Evolutionary conservation across 2,113 vertebrate species (phyloP), one percentile per base, ranked within the genome.

Genomic region (Oryzias javanicus): DNA sequence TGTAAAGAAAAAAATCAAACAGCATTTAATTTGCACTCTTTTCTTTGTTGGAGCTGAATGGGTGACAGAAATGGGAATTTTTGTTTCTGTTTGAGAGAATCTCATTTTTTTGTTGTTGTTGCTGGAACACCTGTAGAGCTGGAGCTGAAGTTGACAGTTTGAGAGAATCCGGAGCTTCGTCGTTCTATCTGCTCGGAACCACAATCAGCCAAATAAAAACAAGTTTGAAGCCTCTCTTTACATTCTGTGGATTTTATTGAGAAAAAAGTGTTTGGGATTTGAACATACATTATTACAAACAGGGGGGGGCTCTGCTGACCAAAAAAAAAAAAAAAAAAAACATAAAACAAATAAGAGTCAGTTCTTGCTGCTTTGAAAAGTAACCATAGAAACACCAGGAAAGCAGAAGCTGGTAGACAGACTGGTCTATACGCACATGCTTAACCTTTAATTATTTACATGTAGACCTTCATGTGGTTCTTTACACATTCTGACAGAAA

Each of bases 141-240:
- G 22, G 22, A 22, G 22, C 3, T 22, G 22, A 22, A 22, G 22
- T 7, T n/a, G 16, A 46, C 17, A 18, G 17, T 46, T 64, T 27
- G 19, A 22, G 45, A 56, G 19, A 55, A 14, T 29, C 13, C 13
- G 2, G 52, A 13, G n/a, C 29, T 70, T 61, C 14, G 18, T 61
- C 14, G 18, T 40, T 46, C 29, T 16, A 24, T 16, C 15, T 0
- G 18, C 35, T 71, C 51, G 45, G 27, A 47, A 49, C 17, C 6
- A 50, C 2, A 14, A 66, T 51, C 41, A 70, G 73, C 71, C 75
- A 80, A 88, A 82, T 88, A 88, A 86, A 22, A 88, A 24, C 20
- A 20, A 55, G 50, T 75, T 66, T 52, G 49, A 70, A 74, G 22
- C 74, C 62, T 25, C 15, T 46, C 40, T 60, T 62, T 49, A 29